These are phyloP conservation scores for Cotesia glomerata DNA, from an alignment of 1,140 invertebrate genomes.

Conservation along the genomic window DNA sequence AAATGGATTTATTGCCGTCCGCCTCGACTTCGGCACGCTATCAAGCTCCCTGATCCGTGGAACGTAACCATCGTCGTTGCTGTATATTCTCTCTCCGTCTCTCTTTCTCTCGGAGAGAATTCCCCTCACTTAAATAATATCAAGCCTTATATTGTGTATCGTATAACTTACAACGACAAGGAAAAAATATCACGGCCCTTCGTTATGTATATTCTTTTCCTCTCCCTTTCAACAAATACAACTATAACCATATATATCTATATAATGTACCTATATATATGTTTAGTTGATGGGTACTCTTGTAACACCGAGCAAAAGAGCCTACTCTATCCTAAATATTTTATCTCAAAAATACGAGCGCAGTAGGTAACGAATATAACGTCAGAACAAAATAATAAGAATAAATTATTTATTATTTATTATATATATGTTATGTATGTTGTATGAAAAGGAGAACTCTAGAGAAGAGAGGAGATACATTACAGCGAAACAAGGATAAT, in stretches of 20 bases:
- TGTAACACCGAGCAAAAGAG: background rate
- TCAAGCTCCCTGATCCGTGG: conserved; percentile 64
- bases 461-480: too few species aligned
- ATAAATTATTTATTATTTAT: background rate
- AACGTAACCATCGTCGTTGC: conserved; percentile 56
- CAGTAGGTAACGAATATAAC: background rate
- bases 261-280: conserved; percentile 2
- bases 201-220: conserved; percentile 7
- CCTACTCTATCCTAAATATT: background rate
- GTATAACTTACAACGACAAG: background rate
- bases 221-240: background rate
- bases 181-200: conserved; percentile 1
- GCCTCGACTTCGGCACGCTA: conserved; percentile 65
- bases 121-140: conserved; percentile 5
- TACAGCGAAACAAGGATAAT: too few species aligned
- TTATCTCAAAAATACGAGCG: background rate
- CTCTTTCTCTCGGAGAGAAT: background rate
- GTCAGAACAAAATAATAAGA: background rate
- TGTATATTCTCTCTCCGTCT: conserved; percentile 24
- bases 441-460: too few species aligned
- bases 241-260: too few species aligned
- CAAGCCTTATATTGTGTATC: background rate
- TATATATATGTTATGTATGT: background rate
- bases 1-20: conserved; percentile 65
- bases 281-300: background rate